Base-by-base conservation (phyloP, 2,888 invertebrate species). In the Plemyria rubiginata region DNA sequence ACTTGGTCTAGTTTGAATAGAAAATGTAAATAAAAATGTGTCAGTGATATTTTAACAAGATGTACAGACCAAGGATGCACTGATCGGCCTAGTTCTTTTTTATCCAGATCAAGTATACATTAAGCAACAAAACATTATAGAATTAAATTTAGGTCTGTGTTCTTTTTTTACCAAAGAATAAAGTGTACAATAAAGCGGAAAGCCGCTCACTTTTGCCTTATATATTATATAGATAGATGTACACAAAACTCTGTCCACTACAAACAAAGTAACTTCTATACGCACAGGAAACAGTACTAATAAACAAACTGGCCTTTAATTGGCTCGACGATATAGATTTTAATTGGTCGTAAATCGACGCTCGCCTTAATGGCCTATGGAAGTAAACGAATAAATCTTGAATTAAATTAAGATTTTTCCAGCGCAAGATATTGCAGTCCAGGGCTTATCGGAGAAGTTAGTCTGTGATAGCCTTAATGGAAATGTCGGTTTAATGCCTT, bases 271-370 rank as follows among this genome's bases (percentile, higher is more conserved):
- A 70, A 66, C 59, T 60, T 68, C 80, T 79, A 87, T 88, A 87
- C 87, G 85, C 77, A 75, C 68, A 75, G 67, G 71, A 74, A 66
- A 76, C 82, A 82, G 87, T 86, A 85, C 76, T 70, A 84, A 88
- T 90, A 88, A 88, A 90, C 79, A 70, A 86, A 79, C 73, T 70
- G 75, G 81, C 77, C 77, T 85, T 91, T 90, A 92, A 92, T 91
- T 91, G 91, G 85, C 73, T 82, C 79, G 54, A 79, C 79, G 82
- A 85, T 90, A 88, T 86, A 86, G 85, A 85, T 86, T 88, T 91
- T 90, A 92, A 92, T 91, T 92, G 91, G 80, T 77, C 82, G 82
- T 90, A 87, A 88, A 87, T 90, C 81, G 78, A 65, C 67, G 70
- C 71, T 71, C 74, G 78, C 76, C 77, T 73, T 88, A 88, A 88